Conservation (phyloP, 2,797 vertebrate genomes). For the Alectoris magna region DNA sequence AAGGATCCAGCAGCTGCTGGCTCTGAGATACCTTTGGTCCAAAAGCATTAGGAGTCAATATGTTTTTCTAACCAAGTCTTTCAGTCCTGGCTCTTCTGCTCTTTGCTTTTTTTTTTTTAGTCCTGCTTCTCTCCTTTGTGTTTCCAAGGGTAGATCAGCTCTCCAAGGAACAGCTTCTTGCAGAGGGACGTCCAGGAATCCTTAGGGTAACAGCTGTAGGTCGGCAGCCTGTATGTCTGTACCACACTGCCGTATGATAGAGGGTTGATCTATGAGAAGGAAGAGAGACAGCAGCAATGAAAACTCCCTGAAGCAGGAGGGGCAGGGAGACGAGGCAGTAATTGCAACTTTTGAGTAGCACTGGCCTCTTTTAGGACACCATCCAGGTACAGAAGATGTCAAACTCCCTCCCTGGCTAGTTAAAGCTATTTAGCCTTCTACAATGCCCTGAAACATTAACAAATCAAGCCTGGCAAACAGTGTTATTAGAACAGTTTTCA, state of each 20-base stretch:
- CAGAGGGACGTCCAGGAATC: slow-evolving; percentile 91
- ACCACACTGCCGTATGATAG: slow-evolving; percentile 83
- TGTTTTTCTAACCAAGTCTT: background rate
- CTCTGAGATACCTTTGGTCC: slow-evolving; percentile 31
- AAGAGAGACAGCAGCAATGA: background rate
- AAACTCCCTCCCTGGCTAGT: background rate
- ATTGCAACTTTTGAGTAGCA: background rate
- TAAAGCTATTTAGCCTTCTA: background rate
- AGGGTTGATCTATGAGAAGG: slow-evolving; percentile 88
- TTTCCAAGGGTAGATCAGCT: slow-evolving; percentile 96
- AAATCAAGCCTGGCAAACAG: background rate
- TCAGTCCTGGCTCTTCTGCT: background rate
- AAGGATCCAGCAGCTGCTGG: background rate
- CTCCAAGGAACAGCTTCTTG: slow-evolving; percentile 94
- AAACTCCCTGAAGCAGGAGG: background rate
- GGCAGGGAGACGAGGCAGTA: background rate
- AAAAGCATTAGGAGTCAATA: background rate
- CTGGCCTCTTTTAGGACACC: background rate
- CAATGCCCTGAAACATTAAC: background rate
- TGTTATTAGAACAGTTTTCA: background rate
- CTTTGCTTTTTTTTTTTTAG: slow-evolving; percentile 64
- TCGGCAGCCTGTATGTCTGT: slow-evolving; percentile 87
- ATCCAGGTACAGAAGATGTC: background rate
- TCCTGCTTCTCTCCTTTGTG: slow-evolving; percentile 90
- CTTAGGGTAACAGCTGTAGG: slow-evolving; percentile 91